These are phyloP conservation scores for Centropus bengalensis DNA, from an alignment of 2,113 vertebrate genomes.

Conservation along the genomic window DNA sequence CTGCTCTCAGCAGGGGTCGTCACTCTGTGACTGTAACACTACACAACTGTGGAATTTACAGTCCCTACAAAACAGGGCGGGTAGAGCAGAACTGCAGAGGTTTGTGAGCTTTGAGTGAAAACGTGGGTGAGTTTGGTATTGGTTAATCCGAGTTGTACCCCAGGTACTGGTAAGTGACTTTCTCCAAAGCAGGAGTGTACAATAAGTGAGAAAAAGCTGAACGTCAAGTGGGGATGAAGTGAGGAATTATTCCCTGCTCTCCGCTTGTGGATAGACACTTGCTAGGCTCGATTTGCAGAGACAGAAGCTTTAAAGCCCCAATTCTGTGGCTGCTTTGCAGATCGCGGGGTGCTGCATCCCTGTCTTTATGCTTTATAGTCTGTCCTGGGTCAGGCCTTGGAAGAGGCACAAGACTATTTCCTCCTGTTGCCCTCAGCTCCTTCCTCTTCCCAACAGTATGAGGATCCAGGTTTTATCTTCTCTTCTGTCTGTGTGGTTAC, in stretches of 20 bases:
- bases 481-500: neutral
- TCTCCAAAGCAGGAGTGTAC: rapidly evolving
- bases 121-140: neutral
- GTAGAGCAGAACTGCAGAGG: neutral
- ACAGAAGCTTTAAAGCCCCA: neutral
- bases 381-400: neutral
- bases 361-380: too few species aligned
- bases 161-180: neutral
- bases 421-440: neutral
- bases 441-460: neutral
- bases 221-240: neutral
- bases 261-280: neutral
- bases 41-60: neutral
- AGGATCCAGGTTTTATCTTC: neutral
- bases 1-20: neutral
- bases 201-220: neutral
- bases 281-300: neutral
- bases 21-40: neutral
- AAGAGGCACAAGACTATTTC: neutral
- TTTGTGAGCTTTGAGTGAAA: neutral
- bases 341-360: neutral
- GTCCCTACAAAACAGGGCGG: neutral
- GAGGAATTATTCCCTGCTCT: neutral
- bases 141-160: neutral
- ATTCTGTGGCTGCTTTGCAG: neutral